Base-by-base conservation (phyloP, 2,113 vertebrate species). In the Colaptes auratus region DNA sequence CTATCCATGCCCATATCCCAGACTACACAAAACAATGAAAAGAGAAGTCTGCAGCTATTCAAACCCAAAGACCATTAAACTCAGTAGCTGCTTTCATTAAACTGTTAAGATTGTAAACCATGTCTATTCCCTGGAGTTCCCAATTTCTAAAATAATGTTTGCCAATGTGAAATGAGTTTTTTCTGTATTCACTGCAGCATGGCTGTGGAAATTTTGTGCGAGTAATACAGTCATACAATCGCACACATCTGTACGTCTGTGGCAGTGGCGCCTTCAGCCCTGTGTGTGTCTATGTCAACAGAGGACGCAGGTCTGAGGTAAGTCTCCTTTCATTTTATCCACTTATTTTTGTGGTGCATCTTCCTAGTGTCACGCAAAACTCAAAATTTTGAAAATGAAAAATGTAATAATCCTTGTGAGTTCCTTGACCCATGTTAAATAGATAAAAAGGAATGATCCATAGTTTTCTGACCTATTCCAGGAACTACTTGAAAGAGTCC, bases 171-270 rank as follows among this genome's bases (percentile, higher is more conserved):
- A 30, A 28, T 67, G 36, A 3, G 36, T 24, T 85, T 56, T 95
- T 9, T 88, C 28, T 73, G 35, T 89, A 15, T 23, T 76, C 66
- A 28, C 95, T 88, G 66, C 87, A 99, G 99, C 99, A 99, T 2
- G 99, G 99, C 86, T 99, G 99, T 95, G 99, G 99, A 60, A 99
- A 99, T 95, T 99, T 99, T 36, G 98, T 99, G 79, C 98, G 99
- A 1, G 99, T 99, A 66, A 98, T 99, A 90, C 99, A 99, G 96
- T 98, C 98, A 0, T 99, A 98, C 95, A 99, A 99, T 89, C 98
- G 99, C 64, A 99, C 99, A 4, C 99, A 99, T 84, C 94, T 99
- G 79, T 99, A 99, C 10, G 98, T 99, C 83, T 99, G 99, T 7
- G 99, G 99, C 88, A 99, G 99, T 25, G 99, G 99, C 2, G 99